Evolutionary conservation across 2,113 vertebrate species (phyloP), one percentile per base, ranked within the genome.

Genomic region (Pelmatolapia mariae): DNA sequence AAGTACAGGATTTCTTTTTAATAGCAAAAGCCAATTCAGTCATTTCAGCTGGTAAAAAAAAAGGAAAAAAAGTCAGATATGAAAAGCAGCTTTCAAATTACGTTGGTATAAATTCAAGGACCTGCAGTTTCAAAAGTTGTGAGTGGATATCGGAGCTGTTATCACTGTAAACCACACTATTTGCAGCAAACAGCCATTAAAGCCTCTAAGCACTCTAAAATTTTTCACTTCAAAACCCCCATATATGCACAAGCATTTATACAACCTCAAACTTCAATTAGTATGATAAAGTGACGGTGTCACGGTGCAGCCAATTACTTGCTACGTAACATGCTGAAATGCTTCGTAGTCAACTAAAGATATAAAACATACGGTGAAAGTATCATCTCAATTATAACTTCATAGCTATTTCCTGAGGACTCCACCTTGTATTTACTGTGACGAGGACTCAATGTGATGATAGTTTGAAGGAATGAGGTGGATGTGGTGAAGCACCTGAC

Each of bases 401-500:
- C 68, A n/a, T 2, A 22, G 26, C 82, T 84, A 29, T 66, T 84
- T 84, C 38, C 38, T 43, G 19, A 33, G 16, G 13, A 71, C 66
- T 76, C 66, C 43, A 50, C 11, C 59, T 88, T 57, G 16, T 76
- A 53, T 68, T 63, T 84, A 73, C 78, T 29, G 26, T 86, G 54
- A 90, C 26, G 9, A 6, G 8, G 7, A 71, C 52, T 57, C 26
- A 31, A 2, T 56, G 38, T 88, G 85, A 89, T 59, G 47, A 81
- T 71, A 84, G 73, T 54, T 15, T 59, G 59, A 82, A n/a, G 54
- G 89, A 47, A 83, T 50, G 24, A 78, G 26, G 66, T 38, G 87
- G 22, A 88, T 88, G 81, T 83, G 81, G 45, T 13, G 57, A 85
- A 80, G 80, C 59, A 68, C 38, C 57, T 86, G 80, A 93, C 84